A percentile compares a stretch with the other conserved stretches of the same genome.
These are phyloP conservation scores for Sesamia nonagrioides DNA, from an alignment of 1,140 invertebrate genomes.

Conservation along the genomic window DNA sequence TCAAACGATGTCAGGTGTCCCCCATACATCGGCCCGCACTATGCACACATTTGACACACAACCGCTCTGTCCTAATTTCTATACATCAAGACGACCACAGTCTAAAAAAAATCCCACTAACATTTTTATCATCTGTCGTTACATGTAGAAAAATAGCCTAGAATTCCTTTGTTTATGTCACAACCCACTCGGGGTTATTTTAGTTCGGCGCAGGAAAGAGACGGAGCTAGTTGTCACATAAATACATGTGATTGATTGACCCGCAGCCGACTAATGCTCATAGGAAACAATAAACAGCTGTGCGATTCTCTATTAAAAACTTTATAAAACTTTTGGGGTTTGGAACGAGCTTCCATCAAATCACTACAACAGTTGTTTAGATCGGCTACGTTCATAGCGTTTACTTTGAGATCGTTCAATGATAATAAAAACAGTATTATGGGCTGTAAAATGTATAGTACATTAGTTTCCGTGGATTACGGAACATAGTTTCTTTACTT, in stretches of 20 bases:
- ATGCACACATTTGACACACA: slow-evolving; percentile 58
- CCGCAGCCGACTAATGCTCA: slow-evolving; percentile 81
- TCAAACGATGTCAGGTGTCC: slow-evolving; percentile 80
- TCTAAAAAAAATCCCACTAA: slow-evolving; percentile 52
- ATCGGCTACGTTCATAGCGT: slow-evolving; percentile 43
- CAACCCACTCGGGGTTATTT: slow-evolving; percentile 56
- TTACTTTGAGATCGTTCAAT: slow-evolving; percentile 43
- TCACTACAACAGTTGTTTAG: slow-evolving; percentile 54
- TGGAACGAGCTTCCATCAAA: slow-evolving; percentile 55
- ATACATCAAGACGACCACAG: slow-evolving; percentile 54
- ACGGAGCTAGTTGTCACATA: slow-evolving; percentile 79
- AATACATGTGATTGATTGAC: slow-evolving; percentile 84
- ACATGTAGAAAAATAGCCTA: slow-evolving; percentile 49
- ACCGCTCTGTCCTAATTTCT: slow-evolving; percentile 54
- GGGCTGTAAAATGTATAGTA: slow-evolving; percentile 43
- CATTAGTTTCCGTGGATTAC: slow-evolving; percentile 47
- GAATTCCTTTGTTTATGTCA: slow-evolving; percentile 65
- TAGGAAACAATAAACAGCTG: slow-evolving; percentile 85
- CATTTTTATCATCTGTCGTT: slow-evolving; percentile 55
- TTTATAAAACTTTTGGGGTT: slow-evolving; percentile 57
- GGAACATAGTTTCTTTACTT: slow-evolving; percentile 44
- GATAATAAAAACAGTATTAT: slow-evolving; percentile 49
- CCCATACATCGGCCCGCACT: slow-evolving; percentile 67
- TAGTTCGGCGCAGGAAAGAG: slow-evolving; percentile 62
- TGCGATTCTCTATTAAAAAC: slow-evolving; percentile 61